Percentiles rank a stretch among this genome's conserved stretches.
These are phyloP conservation scores for Cuniculus paca DNA, from an alignment of 2,797 vertebrate species.

Conservation along the genomic window DNA sequence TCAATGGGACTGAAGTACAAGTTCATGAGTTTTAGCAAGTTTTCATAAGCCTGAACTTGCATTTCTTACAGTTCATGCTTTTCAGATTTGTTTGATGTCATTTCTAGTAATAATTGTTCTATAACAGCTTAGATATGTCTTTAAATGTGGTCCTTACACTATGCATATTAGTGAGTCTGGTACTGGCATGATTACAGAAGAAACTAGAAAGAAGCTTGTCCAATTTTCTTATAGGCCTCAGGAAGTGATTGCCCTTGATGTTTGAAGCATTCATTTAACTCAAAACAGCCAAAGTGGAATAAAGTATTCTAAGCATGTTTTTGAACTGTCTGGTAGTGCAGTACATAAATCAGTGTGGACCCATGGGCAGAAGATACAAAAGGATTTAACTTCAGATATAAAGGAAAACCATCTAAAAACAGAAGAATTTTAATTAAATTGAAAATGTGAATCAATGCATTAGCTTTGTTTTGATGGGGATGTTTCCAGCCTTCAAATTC, in stretches of 20 bases:
- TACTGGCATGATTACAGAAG: background rate
- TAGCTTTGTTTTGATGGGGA: background rate
- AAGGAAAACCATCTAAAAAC: constrained; percentile 53
- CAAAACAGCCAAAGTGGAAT: constrained; percentile 70
- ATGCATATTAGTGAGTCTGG: background rate
- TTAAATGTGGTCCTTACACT: background rate
- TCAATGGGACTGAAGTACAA: background rate
- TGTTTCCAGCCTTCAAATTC: background rate
- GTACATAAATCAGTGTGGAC: constrained; percentile 50
- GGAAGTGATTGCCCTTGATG: constrained; percentile 65
- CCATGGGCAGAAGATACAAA: constrained; percentile 45
- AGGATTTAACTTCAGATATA: constrained; percentile 53
- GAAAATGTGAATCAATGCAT: constrained; percentile 54
- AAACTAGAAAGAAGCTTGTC: background rate
- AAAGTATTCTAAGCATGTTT: constrained; percentile 59
- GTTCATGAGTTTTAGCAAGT: background rate
- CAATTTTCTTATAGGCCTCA: constrained; percentile 10
- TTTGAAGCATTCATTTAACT: constrained; percentile 74
- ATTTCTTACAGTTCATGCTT: background rate
- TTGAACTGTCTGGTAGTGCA: constrained; percentile 73
- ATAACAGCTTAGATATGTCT: background rate
- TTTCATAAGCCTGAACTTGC: background rate
- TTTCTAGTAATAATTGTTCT: constrained; percentile 50
- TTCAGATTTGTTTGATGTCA: constrained; percentile 52
- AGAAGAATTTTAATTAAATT: constrained; percentile 72